phyloP scores from a whole-genome alignment of 2,888 invertebrate species.

The Cepaea hortensis region DNA sequence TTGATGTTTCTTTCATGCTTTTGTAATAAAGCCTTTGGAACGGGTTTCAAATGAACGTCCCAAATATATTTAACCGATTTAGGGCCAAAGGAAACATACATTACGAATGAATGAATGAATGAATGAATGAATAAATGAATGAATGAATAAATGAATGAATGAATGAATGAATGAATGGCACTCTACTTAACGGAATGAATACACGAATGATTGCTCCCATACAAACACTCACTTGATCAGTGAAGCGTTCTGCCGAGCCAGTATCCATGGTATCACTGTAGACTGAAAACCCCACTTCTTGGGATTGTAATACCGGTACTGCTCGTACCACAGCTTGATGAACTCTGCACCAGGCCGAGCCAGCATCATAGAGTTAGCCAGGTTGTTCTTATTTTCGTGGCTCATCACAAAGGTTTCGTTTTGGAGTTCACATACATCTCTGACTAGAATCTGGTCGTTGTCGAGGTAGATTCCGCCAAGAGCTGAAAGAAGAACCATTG shows the following conservation, averaged over 20 bases:
- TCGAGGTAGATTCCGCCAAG: conserved; percentile 73
- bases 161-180: neutral
- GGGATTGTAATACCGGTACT: conserved; percentile 59
- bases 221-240: conserved; percentile 26
- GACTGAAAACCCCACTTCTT: conserved; percentile 42
- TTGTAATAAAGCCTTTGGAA: too few species aligned
- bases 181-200: neutral
- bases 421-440: conserved; percentile 61
- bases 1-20: too few species aligned
- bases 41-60: too few species aligned
- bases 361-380: conserved; percentile 68
- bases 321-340: conserved; percentile 63
- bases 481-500: conserved; percentile 51
- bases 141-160: neutral
- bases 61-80: too few species aligned
- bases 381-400: conserved; percentile 59
- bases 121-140: too few species aligned
- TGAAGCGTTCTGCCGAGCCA: neutral
- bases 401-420: conserved; percentile 64
- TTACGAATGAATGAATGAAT: too few species aligned
- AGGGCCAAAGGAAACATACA: too few species aligned
- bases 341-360: conserved; percentile 60
- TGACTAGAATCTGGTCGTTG: conserved; percentile 67
- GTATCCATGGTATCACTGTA: conserved; percentile 22
- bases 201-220: neutral